phyloP scores from a whole-genome alignment of 2,113 vertebrate species.

The Catagonus wagneri region DNA sequence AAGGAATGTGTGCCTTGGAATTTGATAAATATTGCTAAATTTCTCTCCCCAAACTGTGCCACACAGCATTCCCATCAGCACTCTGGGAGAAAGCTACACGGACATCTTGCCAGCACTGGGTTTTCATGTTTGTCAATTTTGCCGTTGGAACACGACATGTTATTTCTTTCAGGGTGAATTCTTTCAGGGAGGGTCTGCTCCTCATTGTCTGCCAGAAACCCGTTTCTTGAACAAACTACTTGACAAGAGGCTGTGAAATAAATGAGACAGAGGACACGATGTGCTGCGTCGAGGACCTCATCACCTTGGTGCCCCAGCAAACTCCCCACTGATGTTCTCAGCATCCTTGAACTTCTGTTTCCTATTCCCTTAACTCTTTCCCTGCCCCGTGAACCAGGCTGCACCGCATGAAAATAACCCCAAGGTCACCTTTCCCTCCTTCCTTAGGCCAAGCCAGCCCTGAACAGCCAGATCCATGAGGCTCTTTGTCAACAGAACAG shows the following conservation, averaged over 20 bases:
- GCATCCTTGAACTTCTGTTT: neutral
- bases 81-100: rapidly evolving
- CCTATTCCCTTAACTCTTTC: neutral
- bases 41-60: too few relatives aligned
- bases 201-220: neutral
- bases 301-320: neutral
- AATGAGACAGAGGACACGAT: neutral
- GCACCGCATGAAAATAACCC: neutral
- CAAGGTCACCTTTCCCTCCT: neutral
- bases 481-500: neutral
- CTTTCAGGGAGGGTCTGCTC: neutral
- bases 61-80: neutral
- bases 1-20: neutral
- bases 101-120: neutral
- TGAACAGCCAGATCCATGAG: neutral
- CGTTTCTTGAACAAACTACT: neutral
- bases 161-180: neutral
- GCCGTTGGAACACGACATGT: neutral
- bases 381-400: neutral
- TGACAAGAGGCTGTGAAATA: neutral
- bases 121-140: neutral
- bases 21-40: neutral
- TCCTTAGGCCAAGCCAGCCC: neutral
- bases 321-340: neutral
- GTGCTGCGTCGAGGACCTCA: neutral